Evolutionary conservation across 2,888 invertebrate genomes (phyloP).

Genomic region (Eupeodes latifasciatus): DNA sequence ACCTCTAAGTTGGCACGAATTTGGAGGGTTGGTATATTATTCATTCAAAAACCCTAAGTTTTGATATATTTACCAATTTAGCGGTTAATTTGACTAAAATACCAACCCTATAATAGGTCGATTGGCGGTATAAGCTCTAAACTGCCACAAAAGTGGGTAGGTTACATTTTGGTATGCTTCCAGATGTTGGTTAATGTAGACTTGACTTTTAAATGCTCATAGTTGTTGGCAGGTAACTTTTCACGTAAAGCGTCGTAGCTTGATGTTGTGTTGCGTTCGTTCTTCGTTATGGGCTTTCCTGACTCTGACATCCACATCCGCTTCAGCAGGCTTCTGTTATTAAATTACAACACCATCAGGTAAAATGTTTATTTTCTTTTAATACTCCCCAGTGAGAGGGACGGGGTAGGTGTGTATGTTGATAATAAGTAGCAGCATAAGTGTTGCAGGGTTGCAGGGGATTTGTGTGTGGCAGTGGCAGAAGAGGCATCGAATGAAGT

Average conservation of each 20-base stretch:
- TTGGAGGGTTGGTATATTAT: neutral
- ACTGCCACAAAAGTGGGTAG: constrained; percentile 16
- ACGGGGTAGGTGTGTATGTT: neutral
- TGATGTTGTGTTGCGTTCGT: neutral
- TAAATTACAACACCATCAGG: constrained; percentile 58
- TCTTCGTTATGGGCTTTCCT: neutral
- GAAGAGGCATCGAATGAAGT: constrained; percentile 30
- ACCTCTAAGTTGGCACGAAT: neutral
- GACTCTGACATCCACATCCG: neutral
- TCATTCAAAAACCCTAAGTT: constrained; percentile 11
- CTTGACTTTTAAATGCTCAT: constrained; percentile 63
- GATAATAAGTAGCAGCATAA: neutral
- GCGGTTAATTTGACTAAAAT: constrained; percentile 70
- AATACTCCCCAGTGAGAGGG: neutral
- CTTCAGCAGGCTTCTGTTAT: constrained; percentile 42
- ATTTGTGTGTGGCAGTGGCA: neutral
- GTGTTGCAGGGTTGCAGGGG: neutral
- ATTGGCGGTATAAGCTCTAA: constrained; percentile 60
- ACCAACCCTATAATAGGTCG: constrained; percentile 44
- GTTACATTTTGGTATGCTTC: constrained; percentile 21
- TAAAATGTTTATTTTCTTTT: constrained; percentile 48
- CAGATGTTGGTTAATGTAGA: constrained; percentile 64
- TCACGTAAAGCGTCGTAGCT: constrained; percentile 8
- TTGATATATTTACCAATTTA: constrained; percentile 59
- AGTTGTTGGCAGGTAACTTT: constrained; percentile 57